Conservation (phyloP, 1,140 invertebrate species). For the Cydia fagiglandana region DNA sequence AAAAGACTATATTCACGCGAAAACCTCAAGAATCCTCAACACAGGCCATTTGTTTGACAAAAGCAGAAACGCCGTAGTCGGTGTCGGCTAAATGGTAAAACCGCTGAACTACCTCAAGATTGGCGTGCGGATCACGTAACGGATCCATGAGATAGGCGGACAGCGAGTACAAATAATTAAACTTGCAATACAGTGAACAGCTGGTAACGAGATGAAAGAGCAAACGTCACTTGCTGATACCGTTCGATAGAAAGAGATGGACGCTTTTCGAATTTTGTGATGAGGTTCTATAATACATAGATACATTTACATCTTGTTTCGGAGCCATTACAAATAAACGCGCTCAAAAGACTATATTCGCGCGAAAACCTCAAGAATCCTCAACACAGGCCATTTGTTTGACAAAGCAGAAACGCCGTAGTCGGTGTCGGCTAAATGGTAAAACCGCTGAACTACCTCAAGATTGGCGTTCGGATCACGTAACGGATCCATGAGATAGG, state of each 20-base stretch:
- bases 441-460: constrained; percentile 28
- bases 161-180: background rate
- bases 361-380: background rate
- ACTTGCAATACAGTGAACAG: background rate
- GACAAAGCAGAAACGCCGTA: background rate
- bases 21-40: constrained; percentile 1
- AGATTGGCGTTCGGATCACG: constrained; percentile 26
- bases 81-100: constrained; percentile 13
- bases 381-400: constrained; percentile 7
- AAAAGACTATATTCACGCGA: background rate
- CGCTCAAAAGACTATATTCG: background rate
- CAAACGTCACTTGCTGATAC: too few relatives aligned
- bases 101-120: constrained; percentile 28
- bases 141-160: background rate
- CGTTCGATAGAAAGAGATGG: too few relatives aligned
- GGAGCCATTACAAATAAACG: too few relatives aligned
- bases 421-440: constrained; percentile 1
- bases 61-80: background rate
- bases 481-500: background rate
- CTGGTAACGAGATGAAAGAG: too few relatives aligned
- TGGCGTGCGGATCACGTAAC: constrained; percentile 26
- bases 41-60: constrained; percentile 8
- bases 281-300: too few relatives aligned
- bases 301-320: too few relatives aligned
- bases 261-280: too few relatives aligned